Evolutionary conservation across 2,797 vertebrate genomes (phyloP), one percentile per base, ranked within the genome.

Genomic region (Cebuella pygmaea): DNA sequence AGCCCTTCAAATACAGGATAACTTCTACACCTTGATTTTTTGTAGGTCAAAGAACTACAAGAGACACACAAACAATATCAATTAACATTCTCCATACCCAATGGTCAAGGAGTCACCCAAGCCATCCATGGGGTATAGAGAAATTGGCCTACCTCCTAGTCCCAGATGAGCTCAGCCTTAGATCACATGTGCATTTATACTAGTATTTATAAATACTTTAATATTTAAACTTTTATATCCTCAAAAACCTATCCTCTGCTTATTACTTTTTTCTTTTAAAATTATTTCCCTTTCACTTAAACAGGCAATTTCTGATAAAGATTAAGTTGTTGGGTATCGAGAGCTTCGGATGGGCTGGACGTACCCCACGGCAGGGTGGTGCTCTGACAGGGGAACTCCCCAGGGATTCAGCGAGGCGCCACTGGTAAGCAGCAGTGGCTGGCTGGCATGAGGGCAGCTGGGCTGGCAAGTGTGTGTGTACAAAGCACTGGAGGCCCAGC

Each of bases 341-440:
- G 96, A 76, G 92, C 93, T 36, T 81, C 64, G 10, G 59, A 89
- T 17, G 2, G 78, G 90, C 79, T 95, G 79, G 70, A 93, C 57
- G 90, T 96, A 36, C 97, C 95, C 95, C 74, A 8, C 94, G 95
- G 93, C 96, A 78, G 97, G 97, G 97, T 96, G 96, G 98, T 97
- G 98, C 97, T 98, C 95, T 96, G 97, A 94, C 93, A 93, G 92
- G 94, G 91, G 83, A 96, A 26, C 94, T 59, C 87, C 76, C 76
- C 7, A 14, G 93, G 90, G 92, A 95, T 85, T 83, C 95, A 17
- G 90, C 67, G 44, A 93, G 94, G 87, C 91, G 83, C 89, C 94
- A 79, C 76, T 20, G 97, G 98, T 97, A 97, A 97, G 97, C 96
- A 76, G 95, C 94, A 79, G 89, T 22, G n/a, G 83, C 93, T 14